Evolutionary conservation across 2,797 vertebrate genomes (phyloP).

Genomic region (Neosilurus mollespiculum): DNA sequence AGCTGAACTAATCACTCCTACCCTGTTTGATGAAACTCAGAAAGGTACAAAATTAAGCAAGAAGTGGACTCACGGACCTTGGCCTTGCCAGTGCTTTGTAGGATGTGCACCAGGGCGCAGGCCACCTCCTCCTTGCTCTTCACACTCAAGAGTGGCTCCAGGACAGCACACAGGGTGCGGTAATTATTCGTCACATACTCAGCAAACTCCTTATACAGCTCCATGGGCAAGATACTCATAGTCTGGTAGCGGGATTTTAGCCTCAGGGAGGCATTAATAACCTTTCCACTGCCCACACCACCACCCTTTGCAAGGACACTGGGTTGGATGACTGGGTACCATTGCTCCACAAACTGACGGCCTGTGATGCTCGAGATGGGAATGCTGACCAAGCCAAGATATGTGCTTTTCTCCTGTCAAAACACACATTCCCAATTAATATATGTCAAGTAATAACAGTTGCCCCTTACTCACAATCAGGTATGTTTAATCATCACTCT

Average conservation of each 20-base stretch:
- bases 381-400: constrained; percentile 94
- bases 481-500: neutral
- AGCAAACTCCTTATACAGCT: constrained; percentile 97
- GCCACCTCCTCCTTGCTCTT: constrained; percentile 98
- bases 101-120: constrained; percentile 93
- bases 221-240: constrained; percentile 98
- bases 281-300: constrained; percentile 82
- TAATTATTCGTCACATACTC: constrained; percentile 98
- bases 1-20: neutral
- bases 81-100: constrained; percentile 94
- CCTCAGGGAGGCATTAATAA: constrained; percentile 88
- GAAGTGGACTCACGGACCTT: constrained; percentile 75
- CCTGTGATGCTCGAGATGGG: constrained; percentile 94
- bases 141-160: constrained; percentile 91
- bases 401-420: constrained; percentile 90
- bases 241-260: constrained; percentile 95
- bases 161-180: constrained; percentile 88
- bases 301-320: constrained; percentile 78
- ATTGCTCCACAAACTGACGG: constrained; percentile 95
- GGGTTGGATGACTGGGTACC: constrained; percentile 95
- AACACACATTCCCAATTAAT: neutral
- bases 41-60: neutral
- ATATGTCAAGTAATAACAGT: neutral
- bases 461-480: neutral
- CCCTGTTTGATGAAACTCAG: neutral